Base-by-base conservation (phyloP, 2,113 vertebrate species). In the Oncorhynchus mykiss region DNA sequence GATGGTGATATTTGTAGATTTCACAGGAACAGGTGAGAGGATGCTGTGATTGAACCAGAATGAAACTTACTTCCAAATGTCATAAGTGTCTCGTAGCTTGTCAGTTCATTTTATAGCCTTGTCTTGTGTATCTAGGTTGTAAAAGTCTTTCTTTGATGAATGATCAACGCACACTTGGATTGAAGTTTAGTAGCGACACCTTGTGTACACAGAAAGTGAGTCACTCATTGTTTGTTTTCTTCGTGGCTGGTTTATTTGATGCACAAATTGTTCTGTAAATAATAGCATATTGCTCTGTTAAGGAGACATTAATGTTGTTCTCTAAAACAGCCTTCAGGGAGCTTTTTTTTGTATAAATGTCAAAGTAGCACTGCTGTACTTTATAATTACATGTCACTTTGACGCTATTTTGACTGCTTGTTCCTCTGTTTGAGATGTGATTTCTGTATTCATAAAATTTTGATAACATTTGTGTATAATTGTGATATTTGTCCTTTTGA, bases 281-380 rank as follows among this genome's bases (percentile, higher is more conserved):
- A 88, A 87, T 87, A 84, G 78, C 82, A 73, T 82, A 80, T 82
- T 39, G 6, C 77, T 87, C 78, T 80, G 29, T 45, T 39, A 75
- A 80, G 72, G 73, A 84, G 78, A 67, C 39, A 27, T 8, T 20
- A 80, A 73, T 78, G 78, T 73, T 64, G 67, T 59, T 85, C 75
- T 82, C 71, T 74, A 79, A 82, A 74, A 82, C 14, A 18, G 81
- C 80, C 76, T 75, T 51, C 74, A 72, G 76, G 85, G 71, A 83
- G 77, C 73, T 39, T 87, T 73, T 86, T 92, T 91, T 88, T 92
- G 80, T 74, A 11, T 90, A 75, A 60, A 91, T 7, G 54, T 14
- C n/a, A 73, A 86, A 80, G 82, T 88, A 72, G 89, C 91, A 92
- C 91, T 90, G 81, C 84, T 92, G 90, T 92, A 91, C 89, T 91